These are phyloP conservation scores for Congeria kusceri DNA, from an alignment of 2,888 invertebrate species.

Conservation along the genomic window DNA sequence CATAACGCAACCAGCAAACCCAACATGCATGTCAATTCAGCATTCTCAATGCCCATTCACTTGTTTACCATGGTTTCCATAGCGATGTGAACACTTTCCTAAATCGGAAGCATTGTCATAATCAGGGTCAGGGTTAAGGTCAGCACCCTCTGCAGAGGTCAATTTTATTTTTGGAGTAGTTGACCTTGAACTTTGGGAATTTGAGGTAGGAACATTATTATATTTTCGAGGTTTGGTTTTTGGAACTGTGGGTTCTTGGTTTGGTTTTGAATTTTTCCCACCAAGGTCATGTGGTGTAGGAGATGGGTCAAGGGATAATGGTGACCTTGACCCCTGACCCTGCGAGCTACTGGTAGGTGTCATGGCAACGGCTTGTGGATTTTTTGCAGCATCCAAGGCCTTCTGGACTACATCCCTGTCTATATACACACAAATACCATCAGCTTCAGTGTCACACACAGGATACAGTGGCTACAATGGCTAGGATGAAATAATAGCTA, in stretches of 20 bases:
- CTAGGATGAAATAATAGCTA: too few relatives aligned
- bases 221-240: slow-evolving; percentile 1
- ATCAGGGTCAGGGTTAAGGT: slow-evolving; percentile 42
- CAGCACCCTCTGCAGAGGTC: slow-evolving; percentile 40
- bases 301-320: neutral
- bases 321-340: slow-evolving; percentile 40
- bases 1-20: too few relatives aligned
- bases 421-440: slow-evolving; percentile 15
- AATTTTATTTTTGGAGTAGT: slow-evolving; percentile 48
- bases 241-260: slow-evolving; percentile 4
- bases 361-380: slow-evolving; percentile 24
- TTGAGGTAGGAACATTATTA: neutral
- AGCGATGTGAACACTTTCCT: slow-evolving; percentile 21
- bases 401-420: slow-evolving; percentile 49
- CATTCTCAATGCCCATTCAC: slow-evolving; percentile 15
- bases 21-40: too few relatives aligned
- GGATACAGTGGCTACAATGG: too few relatives aligned
- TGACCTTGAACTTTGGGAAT: slow-evolving; percentile 31
- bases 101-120: slow-evolving; percentile 56
- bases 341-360: slow-evolving; percentile 9
- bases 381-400: slow-evolving; percentile 38
- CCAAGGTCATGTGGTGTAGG: neutral
- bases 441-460: too few relatives aligned
- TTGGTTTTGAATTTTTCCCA: slow-evolving; percentile 5
- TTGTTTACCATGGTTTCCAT: slow-evolving; percentile 8